Evolutionary conservation across 37 sponge, comb jelly and placozoan species (phyloP), one percentile per base, ranked within the genome.

Genomic region (Geodia barretti): DNA sequence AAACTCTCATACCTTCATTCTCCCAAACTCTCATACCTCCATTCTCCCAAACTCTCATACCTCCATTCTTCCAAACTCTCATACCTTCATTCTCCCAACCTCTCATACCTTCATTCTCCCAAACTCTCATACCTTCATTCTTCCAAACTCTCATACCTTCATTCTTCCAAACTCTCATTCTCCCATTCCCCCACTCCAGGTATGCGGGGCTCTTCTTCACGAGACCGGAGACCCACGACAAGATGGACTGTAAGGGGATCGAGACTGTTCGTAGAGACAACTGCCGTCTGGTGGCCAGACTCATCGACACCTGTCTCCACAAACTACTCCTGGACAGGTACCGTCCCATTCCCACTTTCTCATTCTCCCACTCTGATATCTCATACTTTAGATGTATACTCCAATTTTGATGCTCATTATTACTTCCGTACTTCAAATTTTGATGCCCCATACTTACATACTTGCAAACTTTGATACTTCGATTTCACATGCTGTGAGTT

Each of bases 241-340:
- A 96, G 75, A 93, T 98, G 96, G 96, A 98, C 84, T 98, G 98
- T 81, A 98, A 98, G 62, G 98, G 98, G 67, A 91, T 98, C 26
- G 98, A 98, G 68, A 98, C 96, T 11, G 97, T 97, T 21, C 80
- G 98, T 25, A 73, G 98, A 41, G 98, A 98, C 84, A 98, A 98
- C 82, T 98, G 98, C 69, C 87, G 86, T 19, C 89, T 97, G 20
- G 98, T 95, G 9, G 93, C 95, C 60, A 95, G 95, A 31, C 92
- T 97, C 7, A 90, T 97, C 66, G 88, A 81, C 71, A 79, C 98
- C 38, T 97, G 98, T 62, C 86, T 97, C 37, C 83, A 93, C 64
- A 97, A 95, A 70, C 78, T 95, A 24, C 84, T 97, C 9, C 93
- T 97, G 59, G 89, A 97, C 64, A 92, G 92, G 95, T 95, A 24